Base-by-base conservation (phyloP, 2,797 vertebrate species). In the Alauda arvensis region DNA sequence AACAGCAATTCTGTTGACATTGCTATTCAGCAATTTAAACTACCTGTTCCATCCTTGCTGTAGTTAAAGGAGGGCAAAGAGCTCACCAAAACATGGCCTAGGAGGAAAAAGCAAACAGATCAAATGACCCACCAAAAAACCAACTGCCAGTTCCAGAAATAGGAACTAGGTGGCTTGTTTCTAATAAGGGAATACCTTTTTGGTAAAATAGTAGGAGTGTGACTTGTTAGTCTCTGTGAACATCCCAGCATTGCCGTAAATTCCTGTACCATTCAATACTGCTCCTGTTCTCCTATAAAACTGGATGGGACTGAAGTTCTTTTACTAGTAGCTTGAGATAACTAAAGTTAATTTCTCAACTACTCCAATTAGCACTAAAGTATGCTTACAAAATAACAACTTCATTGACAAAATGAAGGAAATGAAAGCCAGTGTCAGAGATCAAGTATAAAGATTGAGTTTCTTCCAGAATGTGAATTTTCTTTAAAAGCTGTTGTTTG, bases 21-120 rank as follows among this genome's bases (percentile, higher is more conserved):
- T 94, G 83, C 76, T 88, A 12, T 91, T 93, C 77, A 80, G 70
- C 66, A 67, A 61, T 87, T 93, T 88, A 66, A 91, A 62, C 83
- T 94, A 69, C 40, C 43, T 87, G 43, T 83, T 94, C 89, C 17
- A 71, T 68, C 53, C 25, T 86, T 46, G 34, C 26, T 62, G 52
- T 82, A 90, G 48, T 85, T 85, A 75, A 89, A 78, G 7, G 3
- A 82, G 26, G 40, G 34, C 39, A 74, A 89, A 60, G 65, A 55
- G 42, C 48, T 51, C 31, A n/a, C 33, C 77, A 67, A 91, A 80
- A 69, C 20, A 46, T 42, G 29, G 45, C 39, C 43, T 53, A 75
- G 43, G 34, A 62, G 28, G 31, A 59, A 34, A 70, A 87, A 69
- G 34, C 6, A 29, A 46, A 5, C 6, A 29, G 46, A n/a, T 14